Evolutionary conservation across 2,888 invertebrate genomes (phyloP).

Genomic region (Drosophila mimetica): DNA sequence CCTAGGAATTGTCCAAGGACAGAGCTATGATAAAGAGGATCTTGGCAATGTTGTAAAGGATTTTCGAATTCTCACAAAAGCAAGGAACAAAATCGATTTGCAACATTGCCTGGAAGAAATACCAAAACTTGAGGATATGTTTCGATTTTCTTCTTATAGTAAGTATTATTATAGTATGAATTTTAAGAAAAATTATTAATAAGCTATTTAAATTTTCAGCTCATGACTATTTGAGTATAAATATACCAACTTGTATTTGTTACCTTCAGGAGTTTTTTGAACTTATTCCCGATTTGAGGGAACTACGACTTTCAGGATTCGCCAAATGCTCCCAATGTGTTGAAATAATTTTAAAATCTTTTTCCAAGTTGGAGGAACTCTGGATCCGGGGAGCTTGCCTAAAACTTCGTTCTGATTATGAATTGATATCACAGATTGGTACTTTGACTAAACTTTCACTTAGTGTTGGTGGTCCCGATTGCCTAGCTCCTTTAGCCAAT

Average conservation of each 20-base stretch:
- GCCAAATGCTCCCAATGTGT: conserved; percentile 19
- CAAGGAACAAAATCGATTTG: conserved; percentile 6
- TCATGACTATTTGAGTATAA: conserved; percentile 15
- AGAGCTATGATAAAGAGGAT: conserved; percentile 2
- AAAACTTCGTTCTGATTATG: neutral
- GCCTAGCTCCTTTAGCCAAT: conserved; percentile 5
- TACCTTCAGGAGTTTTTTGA: conserved; percentile 19
- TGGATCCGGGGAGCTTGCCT: conserved; percentile 11
- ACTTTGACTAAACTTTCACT: conserved; percentile 6
- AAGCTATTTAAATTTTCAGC: neutral
- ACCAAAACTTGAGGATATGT: neutral
- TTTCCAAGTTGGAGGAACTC: conserved; percentile 11
- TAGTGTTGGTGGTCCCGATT: neutral
- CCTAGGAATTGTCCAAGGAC: conserved; percentile 10
- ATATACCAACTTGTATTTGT: conserved; percentile 14
- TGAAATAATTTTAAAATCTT: conserved; percentile 6
- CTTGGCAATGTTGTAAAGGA: conserved; percentile 5
- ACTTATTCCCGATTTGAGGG: conserved; percentile 11
- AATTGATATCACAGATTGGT: conserved; percentile 9
- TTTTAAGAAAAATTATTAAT: too few relatives aligned
- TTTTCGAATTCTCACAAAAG: conserved; percentile 5
- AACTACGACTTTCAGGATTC: conserved; percentile 13
- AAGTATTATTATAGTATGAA: neutral
- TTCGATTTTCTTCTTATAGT: conserved; percentile 11
- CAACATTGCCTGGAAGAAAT: neutral